Evolutionary conservation across 2,797 vertebrate species (phyloP), one percentile per base, ranked within the genome.

Genomic region (Anomalospiza imberbis): DNA sequence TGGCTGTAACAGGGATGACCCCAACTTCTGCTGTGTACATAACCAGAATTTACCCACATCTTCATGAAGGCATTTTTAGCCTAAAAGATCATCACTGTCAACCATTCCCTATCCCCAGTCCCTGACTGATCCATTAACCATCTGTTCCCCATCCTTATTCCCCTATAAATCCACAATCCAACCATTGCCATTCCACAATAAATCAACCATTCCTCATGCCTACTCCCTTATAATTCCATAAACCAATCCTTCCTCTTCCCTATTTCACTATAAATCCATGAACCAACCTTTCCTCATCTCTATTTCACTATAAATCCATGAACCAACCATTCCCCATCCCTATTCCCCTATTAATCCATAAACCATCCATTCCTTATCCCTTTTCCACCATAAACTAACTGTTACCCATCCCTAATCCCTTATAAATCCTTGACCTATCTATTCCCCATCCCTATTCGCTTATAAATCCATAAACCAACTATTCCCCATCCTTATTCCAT

Each of bases 141-240:
- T 34, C 34, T 2, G 2, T 40, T 47, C 55, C 13, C 15, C 18
- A 60, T 51, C 2, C 10, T 5, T 22, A 15, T 36, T 51, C 10
- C 12, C 0, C 12, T 36, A 18, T 17, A 12, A 50, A 50, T 12
- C 11, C 44, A 73, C 0, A 1, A 83, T 4, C n/a, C 22, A 54
- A 28, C 15, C 1, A 3, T 48, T 48, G 14, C 26, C 31, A 31
- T 58, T 51, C 9, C 38, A 0, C 5, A 57, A 15, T 18, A 50
- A 58, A 65, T 10, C 7, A 38, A 54, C n/a, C 0, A 1, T 20
- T 51, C 26, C 22, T 28, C 34, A 47, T 25, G 19, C 2, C 16
- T 4, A 55, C 0, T 63, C 5, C 16, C 1, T 0, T 38, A 54
- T 24, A 63, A 82, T 82, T 28, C 24, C 29, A 75, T 10, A 2